These are phyloP conservation scores for Ctenicera cuprea DNA, from an alignment of 2,888 invertebrate species.

Conservation along the genomic window DNA sequence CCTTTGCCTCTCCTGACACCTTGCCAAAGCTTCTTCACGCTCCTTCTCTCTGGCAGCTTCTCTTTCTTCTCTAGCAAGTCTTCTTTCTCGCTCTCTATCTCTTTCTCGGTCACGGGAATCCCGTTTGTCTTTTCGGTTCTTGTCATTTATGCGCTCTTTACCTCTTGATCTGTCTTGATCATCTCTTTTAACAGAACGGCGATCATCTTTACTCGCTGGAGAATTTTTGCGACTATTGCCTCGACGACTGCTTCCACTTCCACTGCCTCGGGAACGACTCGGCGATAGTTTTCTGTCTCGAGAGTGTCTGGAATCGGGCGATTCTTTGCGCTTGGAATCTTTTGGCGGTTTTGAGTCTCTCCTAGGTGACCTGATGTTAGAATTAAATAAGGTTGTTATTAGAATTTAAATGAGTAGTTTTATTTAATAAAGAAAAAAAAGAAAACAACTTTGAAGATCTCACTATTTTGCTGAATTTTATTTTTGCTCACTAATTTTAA, in stretches of 20 bases:
- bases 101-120: conserved; percentile 79
- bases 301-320: conserved; percentile 70
- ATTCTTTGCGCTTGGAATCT: conserved; percentile 69
- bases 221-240: conserved; percentile 67
- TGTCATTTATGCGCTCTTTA: conserved; percentile 61
- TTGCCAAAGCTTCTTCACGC: conserved; percentile 79
- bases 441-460: neutral
- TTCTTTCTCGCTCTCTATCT: conserved; percentile 73
- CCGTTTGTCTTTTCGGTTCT: conserved; percentile 73
- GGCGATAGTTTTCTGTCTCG: conserved; percentile 68
- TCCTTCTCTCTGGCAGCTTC: conserved; percentile 79
- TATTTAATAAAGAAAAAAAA: neutral
- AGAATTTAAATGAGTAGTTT: neutral
- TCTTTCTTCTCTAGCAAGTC: conserved; percentile 74
- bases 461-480: neutral
- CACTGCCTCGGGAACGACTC: conserved; percentile 63
- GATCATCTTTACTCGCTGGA: conserved; percentile 72
- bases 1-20: conserved; percentile 79
- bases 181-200: conserved; percentile 69
- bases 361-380: conserved; percentile 64
- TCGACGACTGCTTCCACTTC: conserved; percentile 61
- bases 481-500: neutral
- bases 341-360: conserved; percentile 64
- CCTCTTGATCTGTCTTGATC: conserved; percentile 71
- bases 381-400: neutral